Percentiles rank a stretch among this genome's conserved stretches.
phyloP scores from a whole-genome alignment of 2,797 vertebrate species.

The Hoplostethus mediterraneus region DNA sequence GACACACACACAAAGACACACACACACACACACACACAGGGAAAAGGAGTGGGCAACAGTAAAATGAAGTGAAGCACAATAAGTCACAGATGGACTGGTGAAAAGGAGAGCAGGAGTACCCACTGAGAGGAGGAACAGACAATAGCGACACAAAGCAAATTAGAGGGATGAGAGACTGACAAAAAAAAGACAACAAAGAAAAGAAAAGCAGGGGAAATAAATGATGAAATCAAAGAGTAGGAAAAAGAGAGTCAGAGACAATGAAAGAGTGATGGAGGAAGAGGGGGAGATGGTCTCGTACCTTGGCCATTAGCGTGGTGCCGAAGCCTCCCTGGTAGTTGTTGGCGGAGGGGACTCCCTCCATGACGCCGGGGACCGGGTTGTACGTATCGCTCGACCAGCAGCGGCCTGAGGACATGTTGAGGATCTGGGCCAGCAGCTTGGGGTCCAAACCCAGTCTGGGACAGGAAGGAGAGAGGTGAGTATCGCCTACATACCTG shows the following conservation, averaged over 20 bases:
- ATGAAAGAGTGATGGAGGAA: conserved; percentile 2
- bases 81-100: conserved; percentile 57
- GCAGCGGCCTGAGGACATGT: conserved; percentile 96
- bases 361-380: conserved; percentile 95
- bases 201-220: not conserved
- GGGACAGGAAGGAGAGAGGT: conserved; percentile 80
- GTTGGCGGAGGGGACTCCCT: conserved; percentile 93
- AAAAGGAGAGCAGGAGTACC: conserved; percentile 19
- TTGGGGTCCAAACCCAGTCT: conserved; percentile 97
- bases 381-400: conserved; percentile 96
- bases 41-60: conserved; percentile 33
- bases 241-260: not conserved
- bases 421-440: conserved; percentile 92
- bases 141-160: conserved; percentile 38
- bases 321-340: conserved; percentile 97
- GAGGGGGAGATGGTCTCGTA: conserved; percentile 53
- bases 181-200: conserved; percentile 6
- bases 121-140: conserved; percentile 38
- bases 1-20: conserved; percentile 18
- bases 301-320: conserved; percentile 95
- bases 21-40: conserved; percentile 4
- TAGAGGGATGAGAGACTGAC: conserved; percentile 11
- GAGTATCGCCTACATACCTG: not conserved
- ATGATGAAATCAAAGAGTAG: not conserved
- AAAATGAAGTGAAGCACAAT: conserved; percentile 27